Base-by-base conservation (phyloP, 2,113 vertebrate species). In the Lagopus leucura region DNA sequence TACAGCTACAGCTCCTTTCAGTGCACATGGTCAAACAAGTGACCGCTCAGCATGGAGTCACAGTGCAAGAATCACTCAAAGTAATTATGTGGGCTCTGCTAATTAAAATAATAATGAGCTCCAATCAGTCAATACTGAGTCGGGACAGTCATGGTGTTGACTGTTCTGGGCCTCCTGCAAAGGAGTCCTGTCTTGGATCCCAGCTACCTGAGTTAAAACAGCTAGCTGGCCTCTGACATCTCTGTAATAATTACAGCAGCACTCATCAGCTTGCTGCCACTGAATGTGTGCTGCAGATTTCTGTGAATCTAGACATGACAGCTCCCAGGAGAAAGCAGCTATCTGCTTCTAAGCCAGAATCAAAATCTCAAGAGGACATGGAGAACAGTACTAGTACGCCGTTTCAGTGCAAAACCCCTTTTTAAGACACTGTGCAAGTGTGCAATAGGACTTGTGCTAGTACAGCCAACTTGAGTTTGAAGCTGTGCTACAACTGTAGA, bases 41-140 rank as follows among this genome's bases (percentile, higher is more conserved):
- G 85, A 70, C 64, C 36, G 14, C 75, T 43, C 75, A 38, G 55
- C 30, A 58, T 79, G 77, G 78, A 92, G 36, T 70, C 76, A 73
- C 45, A 69, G 28, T 16, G 11, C 27, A 73, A 82, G 75, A 72
- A 80, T 77, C 2, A 1, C 54, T 79, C 84, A 55, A 18, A 40
- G 54, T 74, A 91, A 90, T 25, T 30, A 40, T 16, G 12, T 55
- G 42, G 60, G 75, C 69, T 66, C 69, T 77, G 63, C 64, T 89
- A 94, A 89, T 83, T 89, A 83, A 63, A 86, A 73, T 52, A 74
- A 90, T 78, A 55, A 91, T 19, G 50, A 67, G 64, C 66, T 82
- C 24, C 28, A 10, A 22, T 67, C 60, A 86, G 48, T 55, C 73
- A 86, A 6, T 1, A 1, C 38, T 42, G 34, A 38, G 69, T 65